A percentile compares a stretch with the other conserved stretches of the same genome.
These are phyloP conservation scores for Drosophila tropicalis DNA, from an alignment of 1,140 invertebrate genomes.

Conservation along the genomic window DNA sequence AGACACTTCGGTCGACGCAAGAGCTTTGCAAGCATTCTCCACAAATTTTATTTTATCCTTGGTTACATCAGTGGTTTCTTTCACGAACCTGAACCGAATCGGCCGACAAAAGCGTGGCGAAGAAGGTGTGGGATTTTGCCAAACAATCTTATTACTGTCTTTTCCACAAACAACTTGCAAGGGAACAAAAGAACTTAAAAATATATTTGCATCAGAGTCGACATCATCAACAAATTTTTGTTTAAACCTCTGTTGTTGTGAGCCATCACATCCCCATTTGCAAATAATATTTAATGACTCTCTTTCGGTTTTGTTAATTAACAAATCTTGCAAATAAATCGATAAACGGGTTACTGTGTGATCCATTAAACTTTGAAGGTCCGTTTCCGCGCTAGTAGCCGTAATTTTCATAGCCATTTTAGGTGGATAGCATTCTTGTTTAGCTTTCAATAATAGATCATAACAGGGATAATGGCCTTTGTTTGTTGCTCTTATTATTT, in stretches of 20 bases:
- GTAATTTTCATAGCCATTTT: too few species aligned
- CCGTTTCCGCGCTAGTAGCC: too few species aligned
- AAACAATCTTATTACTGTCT: neutral
- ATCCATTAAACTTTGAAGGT: too few species aligned
- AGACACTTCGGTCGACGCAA: neutral
- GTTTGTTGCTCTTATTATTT: too few species aligned
- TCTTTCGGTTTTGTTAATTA: too few species aligned
- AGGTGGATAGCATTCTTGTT: too few species aligned
- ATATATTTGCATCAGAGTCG: neutral
- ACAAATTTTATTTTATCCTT: neutral
- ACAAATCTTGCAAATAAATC: too few species aligned
- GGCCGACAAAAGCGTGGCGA: neutral
- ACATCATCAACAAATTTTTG: too few species aligned
- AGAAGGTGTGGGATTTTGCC: slow-evolving; percentile 3
- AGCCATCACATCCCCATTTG: neutral
- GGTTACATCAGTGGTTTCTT: slow-evolving; percentile 1
- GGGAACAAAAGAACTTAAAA: slow-evolving; percentile 12
- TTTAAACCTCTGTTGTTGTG: too few species aligned
- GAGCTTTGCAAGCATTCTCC: neutral
- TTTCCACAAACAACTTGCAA: slow-evolving; percentile 6
- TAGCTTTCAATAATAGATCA: neutral
- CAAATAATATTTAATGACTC: too few species aligned
- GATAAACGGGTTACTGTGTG: too few species aligned
- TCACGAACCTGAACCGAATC: neutral
- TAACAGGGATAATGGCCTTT: slow-evolving; percentile 1